Evolutionary conservation across 2,113 vertebrate species (phyloP).

Genomic region (Typhlomys cinereus): DNA sequence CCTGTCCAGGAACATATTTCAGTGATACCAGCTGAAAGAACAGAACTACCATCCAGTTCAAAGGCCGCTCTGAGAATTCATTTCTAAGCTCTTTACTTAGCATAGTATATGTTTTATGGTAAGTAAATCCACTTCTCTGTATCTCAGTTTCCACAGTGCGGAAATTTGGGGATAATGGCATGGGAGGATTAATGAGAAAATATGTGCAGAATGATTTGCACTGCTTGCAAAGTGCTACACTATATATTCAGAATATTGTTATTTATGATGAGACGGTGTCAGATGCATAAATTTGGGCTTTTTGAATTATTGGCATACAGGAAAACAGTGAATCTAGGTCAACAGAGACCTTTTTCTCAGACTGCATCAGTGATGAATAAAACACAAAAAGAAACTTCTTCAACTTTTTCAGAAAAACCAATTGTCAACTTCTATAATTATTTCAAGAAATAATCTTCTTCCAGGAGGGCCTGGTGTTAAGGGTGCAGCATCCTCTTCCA

Average conservation of each 20-base stretch:
- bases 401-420: conserved; percentile 44
- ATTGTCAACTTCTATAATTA: conserved; percentile 64
- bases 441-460: conserved; percentile 59
- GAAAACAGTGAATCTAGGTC: conserved; percentile 71
- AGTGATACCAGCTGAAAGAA: neutral
- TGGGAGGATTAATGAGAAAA: conserved; percentile 65
- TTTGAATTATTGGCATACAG: conserved; percentile 69
- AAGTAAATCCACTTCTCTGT: neutral
- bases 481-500: conserved; percentile 6
- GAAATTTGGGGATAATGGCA: conserved; percentile 53
- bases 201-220: conserved; percentile 50
- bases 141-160: conserved; percentile 28
- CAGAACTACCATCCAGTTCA: neutral
- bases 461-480: conserved; percentile 29
- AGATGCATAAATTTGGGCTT: conserved; percentile 62
- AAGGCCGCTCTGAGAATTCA: neutral
- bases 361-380: conserved; percentile 61
- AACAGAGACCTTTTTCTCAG: conserved; percentile 44
- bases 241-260: conserved; percentile 61
- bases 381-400: conserved; percentile 56
- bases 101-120: neutral
- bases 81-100: neutral
- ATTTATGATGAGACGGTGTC: conserved; percentile 71
- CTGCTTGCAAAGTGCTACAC: conserved; percentile 51
- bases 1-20: neutral